These are phyloP conservation scores for Cavia porcellus DNA, from an alignment of 2,113 vertebrate genomes.

Conservation along the genomic window DNA sequence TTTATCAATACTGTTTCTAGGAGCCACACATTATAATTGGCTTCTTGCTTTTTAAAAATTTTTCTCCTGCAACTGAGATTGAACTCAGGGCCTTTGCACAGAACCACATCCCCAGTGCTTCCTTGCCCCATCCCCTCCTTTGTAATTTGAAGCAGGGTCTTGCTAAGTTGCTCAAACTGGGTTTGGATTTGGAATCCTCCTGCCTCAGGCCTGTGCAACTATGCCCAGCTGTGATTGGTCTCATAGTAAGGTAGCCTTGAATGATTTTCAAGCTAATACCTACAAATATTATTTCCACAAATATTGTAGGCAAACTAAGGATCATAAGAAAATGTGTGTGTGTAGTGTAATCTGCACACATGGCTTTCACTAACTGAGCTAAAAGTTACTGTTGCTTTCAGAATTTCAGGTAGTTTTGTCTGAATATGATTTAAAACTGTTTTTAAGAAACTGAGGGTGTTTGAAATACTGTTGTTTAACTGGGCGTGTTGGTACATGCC, in stretches of 20 bases:
- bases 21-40: background rate
- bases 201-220: background rate
- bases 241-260: background rate
- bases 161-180: background rate
- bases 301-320: background rate
- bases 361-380: background rate
- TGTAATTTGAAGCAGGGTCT: background rate
- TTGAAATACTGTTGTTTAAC: background rate
- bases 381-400: background rate
- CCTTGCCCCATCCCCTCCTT: too few relatives aligned
- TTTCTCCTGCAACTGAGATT: too few relatives aligned
- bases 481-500: background rate
- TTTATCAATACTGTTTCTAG: background rate
- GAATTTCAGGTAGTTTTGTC: conserved; percentile 26
- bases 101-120: background rate
- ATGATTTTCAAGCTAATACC: background rate
- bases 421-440: conserved; percentile 9
- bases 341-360: background rate
- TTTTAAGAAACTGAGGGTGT: background rate
- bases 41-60: background rate
- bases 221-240: background rate
- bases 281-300: background rate
- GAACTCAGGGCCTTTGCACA: background rate
- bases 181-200: too few relatives aligned
- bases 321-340: background rate